phyloP scores from a whole-genome alignment of 2,113 vertebrate species.

The Physeter macrocephalus region DNA sequence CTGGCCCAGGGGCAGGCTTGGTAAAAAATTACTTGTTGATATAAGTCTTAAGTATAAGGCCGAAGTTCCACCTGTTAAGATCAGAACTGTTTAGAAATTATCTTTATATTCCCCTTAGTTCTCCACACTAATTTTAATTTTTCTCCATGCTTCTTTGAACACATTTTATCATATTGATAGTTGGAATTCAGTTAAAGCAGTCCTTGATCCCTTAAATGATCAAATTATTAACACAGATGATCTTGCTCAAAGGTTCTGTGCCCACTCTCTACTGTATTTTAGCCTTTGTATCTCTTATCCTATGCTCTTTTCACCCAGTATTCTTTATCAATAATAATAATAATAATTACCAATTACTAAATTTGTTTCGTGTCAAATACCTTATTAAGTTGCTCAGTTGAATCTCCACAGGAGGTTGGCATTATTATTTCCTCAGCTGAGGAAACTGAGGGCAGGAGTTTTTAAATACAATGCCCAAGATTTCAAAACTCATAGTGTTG shows the following conservation, averaged over 20 bases:
- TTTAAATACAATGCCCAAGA: not conserved
- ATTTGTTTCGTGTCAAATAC: not conserved
- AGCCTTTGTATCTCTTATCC: not conserved
- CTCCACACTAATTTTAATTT: not conserved
- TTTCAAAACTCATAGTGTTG: not conserved
- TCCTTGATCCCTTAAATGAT: not conserved
- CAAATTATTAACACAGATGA: not conserved
- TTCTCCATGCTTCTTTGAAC: not conserved
- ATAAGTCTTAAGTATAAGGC: not conserved
- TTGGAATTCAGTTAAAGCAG: conserved; percentile 7
- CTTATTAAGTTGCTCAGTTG: not conserved
- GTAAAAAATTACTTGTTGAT: not conserved
- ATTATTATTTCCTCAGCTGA: not conserved
- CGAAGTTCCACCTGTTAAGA: not conserved
- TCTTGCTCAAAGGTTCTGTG: not conserved
- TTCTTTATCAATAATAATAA: not conserved
- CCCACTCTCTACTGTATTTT: not conserved
- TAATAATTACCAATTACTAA: not conserved
- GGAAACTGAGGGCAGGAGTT: not conserved
- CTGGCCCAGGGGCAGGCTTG: not conserved
- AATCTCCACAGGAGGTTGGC: not conserved
- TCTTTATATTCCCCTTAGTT: not conserved
- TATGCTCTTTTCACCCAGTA: not conserved
- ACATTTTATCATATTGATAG: not conserved
- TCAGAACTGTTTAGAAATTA: not conserved